Percentiles rank a stretch among this genome's conserved stretches.
These are phyloP conservation scores for Daubentonia madagascariensis DNA, from an alignment of 2,113 vertebrate genomes.

Conservation along the genomic window DNA sequence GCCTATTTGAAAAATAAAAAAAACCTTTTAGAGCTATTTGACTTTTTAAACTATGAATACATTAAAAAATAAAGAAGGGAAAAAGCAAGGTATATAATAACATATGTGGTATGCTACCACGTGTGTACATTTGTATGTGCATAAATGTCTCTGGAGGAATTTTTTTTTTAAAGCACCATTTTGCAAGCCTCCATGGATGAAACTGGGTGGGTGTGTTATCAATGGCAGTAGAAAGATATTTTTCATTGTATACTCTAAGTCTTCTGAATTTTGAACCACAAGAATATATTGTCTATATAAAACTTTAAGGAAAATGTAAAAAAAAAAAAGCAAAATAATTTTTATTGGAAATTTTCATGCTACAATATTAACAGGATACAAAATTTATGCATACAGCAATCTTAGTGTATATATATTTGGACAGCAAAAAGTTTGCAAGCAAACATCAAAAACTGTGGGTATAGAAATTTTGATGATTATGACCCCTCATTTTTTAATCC, in stretches of 20 bases:
- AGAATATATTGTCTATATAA: background rate
- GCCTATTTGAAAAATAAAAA: background rate
- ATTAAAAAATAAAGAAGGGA: background rate
- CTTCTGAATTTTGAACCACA: background rate
- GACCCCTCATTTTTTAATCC: background rate
- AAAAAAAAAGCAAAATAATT: background rate
- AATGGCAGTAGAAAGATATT: background rate
- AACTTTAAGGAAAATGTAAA: background rate
- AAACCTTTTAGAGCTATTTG: background rate
- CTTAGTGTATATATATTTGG: background rate
- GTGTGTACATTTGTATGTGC: background rate
- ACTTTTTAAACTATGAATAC: background rate
- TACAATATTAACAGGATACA: background rate
- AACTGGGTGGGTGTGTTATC: background rate
- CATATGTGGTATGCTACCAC: background rate
- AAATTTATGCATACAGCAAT: background rate
- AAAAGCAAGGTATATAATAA: background rate
- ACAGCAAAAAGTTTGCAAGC: background rate
- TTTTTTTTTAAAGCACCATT: background rate
- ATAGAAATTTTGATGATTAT: background rate
- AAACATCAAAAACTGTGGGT: background rate
- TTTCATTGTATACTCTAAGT: background rate
- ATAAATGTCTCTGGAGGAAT: background rate
- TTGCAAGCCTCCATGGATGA: background rate
- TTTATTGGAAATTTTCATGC: background rate